A percentile compares a stretch with the other conserved stretches of the same genome.
These are phyloP conservation scores for Scytalopus superciliaris DNA, from an alignment of 2,113 vertebrate species.

Conservation along the genomic window DNA sequence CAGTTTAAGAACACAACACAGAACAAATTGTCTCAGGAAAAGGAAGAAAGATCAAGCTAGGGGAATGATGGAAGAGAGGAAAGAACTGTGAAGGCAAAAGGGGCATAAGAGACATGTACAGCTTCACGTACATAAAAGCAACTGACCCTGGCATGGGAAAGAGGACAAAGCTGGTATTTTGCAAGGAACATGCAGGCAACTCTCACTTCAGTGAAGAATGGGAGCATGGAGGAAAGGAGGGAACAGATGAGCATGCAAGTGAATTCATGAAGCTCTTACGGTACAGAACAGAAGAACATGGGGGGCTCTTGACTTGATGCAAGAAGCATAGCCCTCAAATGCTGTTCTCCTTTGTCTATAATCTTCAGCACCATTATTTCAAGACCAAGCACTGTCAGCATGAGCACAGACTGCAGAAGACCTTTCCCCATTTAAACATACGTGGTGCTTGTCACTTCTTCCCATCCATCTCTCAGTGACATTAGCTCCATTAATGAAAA, in stretches of 20 bases:
- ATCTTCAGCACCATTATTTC: background rate
- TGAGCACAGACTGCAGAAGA: background rate
- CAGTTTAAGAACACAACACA: background rate
- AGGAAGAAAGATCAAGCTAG: background rate
- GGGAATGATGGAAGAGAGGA: background rate
- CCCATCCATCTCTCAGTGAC: background rate
- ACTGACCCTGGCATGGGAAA: background rate
- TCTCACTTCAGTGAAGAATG: background rate
- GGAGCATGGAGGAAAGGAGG: background rate
- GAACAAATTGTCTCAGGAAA: background rate
- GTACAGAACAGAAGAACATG: background rate
- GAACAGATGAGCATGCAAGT: background rate
- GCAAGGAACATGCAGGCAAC: background rate
- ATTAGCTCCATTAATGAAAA: slow-evolving; percentile 39
- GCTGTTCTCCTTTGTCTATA: background rate
- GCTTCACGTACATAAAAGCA: background rate
- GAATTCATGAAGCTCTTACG: background rate
- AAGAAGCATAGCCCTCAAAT: background rate
- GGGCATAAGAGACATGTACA: background rate
- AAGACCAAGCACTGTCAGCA: background rate
- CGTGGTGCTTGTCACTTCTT: background rate
- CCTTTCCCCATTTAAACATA: background rate
- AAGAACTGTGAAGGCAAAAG: background rate
- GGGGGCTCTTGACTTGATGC: background rate
- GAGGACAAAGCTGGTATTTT: background rate